A percentile compares a stretch with the other conserved stretches of the same genome.
Conservation (phyloP, 2,797 vertebrate species). For the Enoplosus armatus region DNA sequence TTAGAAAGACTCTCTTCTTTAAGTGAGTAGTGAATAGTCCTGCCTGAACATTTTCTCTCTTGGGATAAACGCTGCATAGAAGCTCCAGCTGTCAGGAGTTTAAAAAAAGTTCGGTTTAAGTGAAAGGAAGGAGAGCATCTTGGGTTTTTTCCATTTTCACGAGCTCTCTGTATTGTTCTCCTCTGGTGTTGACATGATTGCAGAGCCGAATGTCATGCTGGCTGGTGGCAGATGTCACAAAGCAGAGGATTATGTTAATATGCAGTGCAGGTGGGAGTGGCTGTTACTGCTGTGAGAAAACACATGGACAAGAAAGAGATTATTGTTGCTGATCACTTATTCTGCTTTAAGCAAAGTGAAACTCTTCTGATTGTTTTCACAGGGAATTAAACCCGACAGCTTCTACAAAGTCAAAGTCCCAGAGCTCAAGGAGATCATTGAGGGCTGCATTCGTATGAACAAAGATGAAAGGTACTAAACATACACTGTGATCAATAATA, state of each 20-base stretch:
- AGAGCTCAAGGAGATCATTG: conserved; percentile 98
- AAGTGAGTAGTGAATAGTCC: neutral
- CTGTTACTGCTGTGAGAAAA: conserved; percentile 2
- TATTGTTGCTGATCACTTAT: conserved; percentile 2
- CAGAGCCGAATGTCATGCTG: conserved; percentile 60
- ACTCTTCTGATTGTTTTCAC: conserved; percentile 28
- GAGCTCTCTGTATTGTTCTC: conserved; percentile 10
- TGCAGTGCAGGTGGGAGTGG: conserved; percentile 20
- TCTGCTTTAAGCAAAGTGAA: conserved; percentile 6
- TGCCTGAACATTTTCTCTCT: conserved; percentile 13
- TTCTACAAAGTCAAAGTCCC: conserved; percentile 98
- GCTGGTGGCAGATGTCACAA: conserved; percentile 43
- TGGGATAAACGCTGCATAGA: conserved; percentile 8
- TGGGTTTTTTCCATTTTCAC: conserved; percentile 42
- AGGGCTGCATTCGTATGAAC: conserved; percentile 96
- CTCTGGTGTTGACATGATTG: conserved; percentile 58
- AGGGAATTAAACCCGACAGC: conserved; percentile 98
- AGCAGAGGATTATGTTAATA: conserved; percentile 11
- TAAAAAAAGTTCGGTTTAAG: neutral
- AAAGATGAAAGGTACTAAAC: conserved; percentile 92
- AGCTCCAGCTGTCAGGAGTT: conserved; percentile 18
- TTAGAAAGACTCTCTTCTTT: conserved; percentile 11
- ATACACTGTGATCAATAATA: no score
- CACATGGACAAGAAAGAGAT: neutral
- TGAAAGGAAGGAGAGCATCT: neutral